Evolutionary conservation across 1,140 invertebrate species (phyloP), one percentile per base, ranked within the genome.

Genomic region (Samia ricini): DNA sequence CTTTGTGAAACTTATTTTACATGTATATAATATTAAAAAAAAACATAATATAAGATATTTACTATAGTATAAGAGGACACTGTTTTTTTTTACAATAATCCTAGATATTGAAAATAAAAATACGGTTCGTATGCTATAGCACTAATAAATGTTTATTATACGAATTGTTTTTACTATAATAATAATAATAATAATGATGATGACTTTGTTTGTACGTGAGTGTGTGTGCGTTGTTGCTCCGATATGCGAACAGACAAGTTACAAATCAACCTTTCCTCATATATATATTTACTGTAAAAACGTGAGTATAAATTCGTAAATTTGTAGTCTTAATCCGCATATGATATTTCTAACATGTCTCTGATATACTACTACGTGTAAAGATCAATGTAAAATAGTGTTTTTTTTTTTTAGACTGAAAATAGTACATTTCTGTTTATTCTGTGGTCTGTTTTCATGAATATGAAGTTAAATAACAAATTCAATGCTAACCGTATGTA

Each of bases 1-100:
- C 82, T 81, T 42, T 42, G 79, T 77, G 74, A 75, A n/a, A 88
- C 76, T 84, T 87, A 88, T 84, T 82, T 84, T 89, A n/a, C n/a
- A n/a, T n/a, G 86, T 89, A 89, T 77, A 89, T 89, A 89, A 76
- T 88, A n/a, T n/a, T n/a, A n/a, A n/a, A n/a, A n/a, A n/a, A n/a
- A n/a, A 29, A 85, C 26, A 79, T 52, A 22, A 75, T 77, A 60
- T 89, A 88, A 89, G 85, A 68, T 85, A 81, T 61, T 74, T 83
- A 81, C 73, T n/a, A n/a, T n/a, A n/a, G n/a, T n/a, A 68, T 85
- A 86, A 86, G 80, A 75, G 76, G 75, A 82, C 78, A 85, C 83
- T 83, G 85, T 89, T 89, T 89, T 89, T 89, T 89, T 89, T 89
- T 88, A 89, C 83, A 87, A 88, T 89, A 89, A n/a, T 86, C 76